Base-by-base conservation (phyloP, 2,888 invertebrate genomes). In the Deladenus siricidicola region DNA sequence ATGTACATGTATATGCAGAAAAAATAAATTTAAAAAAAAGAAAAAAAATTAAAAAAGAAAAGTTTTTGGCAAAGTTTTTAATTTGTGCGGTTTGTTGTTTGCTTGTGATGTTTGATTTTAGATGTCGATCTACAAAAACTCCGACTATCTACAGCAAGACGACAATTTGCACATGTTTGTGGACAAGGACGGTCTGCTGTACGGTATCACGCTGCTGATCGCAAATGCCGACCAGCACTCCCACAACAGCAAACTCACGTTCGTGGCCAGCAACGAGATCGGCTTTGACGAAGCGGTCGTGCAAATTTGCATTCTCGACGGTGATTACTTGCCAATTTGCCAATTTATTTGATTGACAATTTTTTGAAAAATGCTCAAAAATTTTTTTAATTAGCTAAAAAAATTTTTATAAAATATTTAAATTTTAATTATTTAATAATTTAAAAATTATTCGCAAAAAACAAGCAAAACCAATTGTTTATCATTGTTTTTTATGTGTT, bases 171-270 rank as follows among this genome's bases (percentile, higher is more conserved):
- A 85, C 0, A 85, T 91, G 39, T 85, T 84, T 1, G 88, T 86
- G 0, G 87, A 88, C 79, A 88, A 88, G 1, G 90, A 91, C 74
- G 88, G 89, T 85, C 89, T 90, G 77, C 89, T 88, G 86, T 90
- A 90, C 79, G 88, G 86, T 69, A 89, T 88, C 71, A 86, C 87
- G 17, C 82, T 91, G 26, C 87, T 86, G 75, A 88, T 92, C 70
- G 76, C 77, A 59, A 85, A 85, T 3, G 86, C 88, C 72, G 87
- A 89, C 0, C 87, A 87, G 78, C 88, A 89, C 83, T 86, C 90
- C 0, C 85, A 50, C 28, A 72, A 70, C 2, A 24, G 34, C 30
- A 30, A 55, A 28, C 50, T 50, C 42, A 64, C 68, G 8, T 71
- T 70, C 51, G 58, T 72, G 24, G 71, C 72, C 10, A 63, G 56